phyloP scores from a whole-genome alignment of 2,888 invertebrate species.

The Seira sanloemensis region DNA sequence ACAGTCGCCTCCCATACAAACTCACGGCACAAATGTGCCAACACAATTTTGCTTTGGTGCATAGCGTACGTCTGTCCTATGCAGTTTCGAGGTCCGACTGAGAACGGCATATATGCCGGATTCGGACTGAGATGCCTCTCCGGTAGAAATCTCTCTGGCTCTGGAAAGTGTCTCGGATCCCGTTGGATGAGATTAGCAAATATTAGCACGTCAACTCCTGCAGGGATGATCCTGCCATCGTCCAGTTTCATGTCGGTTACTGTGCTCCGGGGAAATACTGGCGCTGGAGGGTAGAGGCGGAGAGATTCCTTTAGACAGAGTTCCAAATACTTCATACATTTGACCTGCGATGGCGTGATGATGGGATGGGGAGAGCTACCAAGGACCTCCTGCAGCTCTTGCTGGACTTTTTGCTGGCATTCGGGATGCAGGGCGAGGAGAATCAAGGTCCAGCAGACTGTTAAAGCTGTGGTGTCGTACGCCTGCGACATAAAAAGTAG shows the following conservation, averaged over 20 bases:
- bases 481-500: neutral
- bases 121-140: slow-evolving; percentile 29
- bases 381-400: slow-evolving; percentile 76
- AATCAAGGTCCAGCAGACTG: slow-evolving; percentile 63
- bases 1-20: slow-evolving; percentile 19
- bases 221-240: slow-evolving; percentile 38
- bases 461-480: slow-evolving; percentile 54
- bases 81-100: slow-evolving; percentile 24
- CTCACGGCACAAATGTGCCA: slow-evolving; percentile 24
- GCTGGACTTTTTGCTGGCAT: slow-evolving; percentile 75
- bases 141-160: slow-evolving; percentile 26
- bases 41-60: slow-evolving; percentile 22
- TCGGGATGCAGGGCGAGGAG: slow-evolving; percentile 51
- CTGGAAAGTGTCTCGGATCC: slow-evolving; percentile 25
- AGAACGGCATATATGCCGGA: slow-evolving; percentile 38
- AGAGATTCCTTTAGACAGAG: slow-evolving; percentile 76
- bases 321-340: slow-evolving; percentile 75
- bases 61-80: slow-evolving; percentile 45
- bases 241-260: slow-evolving; percentile 11
- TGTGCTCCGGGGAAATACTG: slow-evolving; percentile 66
- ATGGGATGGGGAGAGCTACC: neutral
- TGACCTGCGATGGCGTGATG: slow-evolving; percentile 75
- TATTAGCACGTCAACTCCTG: slow-evolving; percentile 27
- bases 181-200: slow-evolving; percentile 29
- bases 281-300: slow-evolving; percentile 76